Conservation (phyloP, 2,797 vertebrate genomes). For the Ataeniobius toweri region DNA sequence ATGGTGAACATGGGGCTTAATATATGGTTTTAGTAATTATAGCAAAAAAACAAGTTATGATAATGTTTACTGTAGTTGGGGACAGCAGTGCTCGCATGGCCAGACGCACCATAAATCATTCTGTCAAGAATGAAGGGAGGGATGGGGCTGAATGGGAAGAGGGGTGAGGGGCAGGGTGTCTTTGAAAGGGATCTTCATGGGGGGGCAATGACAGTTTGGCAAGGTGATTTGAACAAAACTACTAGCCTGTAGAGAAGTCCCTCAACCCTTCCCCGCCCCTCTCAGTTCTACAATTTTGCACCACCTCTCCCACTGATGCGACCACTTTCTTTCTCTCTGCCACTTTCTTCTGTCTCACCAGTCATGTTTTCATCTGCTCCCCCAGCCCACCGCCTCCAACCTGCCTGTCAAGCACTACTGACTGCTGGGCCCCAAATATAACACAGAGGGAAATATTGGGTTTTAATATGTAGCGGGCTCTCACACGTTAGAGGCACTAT, state of each 20-base stretch:
- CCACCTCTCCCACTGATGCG: constrained; percentile 32
- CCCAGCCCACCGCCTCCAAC: constrained; percentile 29
- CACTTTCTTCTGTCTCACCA: constrained; percentile 49
- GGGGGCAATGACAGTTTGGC: constrained; percentile 69
- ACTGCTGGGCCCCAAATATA: constrained; percentile 37
- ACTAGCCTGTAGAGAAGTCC: constrained; percentile 63
- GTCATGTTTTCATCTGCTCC: constrained; percentile 46
- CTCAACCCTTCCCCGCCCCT: neutral
- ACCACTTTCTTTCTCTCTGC: constrained; percentile 43
- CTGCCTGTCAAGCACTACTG: constrained; percentile 51
- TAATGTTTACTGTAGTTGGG: constrained; percentile 82
- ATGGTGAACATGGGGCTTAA: constrained; percentile 67
- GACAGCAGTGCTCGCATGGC: constrained; percentile 76
- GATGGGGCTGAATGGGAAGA: constrained; percentile 21
- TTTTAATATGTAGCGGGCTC: constrained; percentile 32
- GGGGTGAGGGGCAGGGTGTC: constrained; percentile 15
- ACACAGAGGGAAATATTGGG: constrained; percentile 38
- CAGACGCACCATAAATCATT: constrained; percentile 88
- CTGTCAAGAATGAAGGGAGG: constrained; percentile 71
- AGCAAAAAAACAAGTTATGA: constrained; percentile 84
- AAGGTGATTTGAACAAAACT: constrained; percentile 69
- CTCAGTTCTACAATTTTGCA: constrained; percentile 28
- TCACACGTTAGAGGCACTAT: neutral
- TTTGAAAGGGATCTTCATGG: constrained; percentile 29
- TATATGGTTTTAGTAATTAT: constrained; percentile 79